These are phyloP conservation scores for Zaprionus tsacasi DNA, from an alignment of 1,140 invertebrate species.

Conservation along the genomic window DNA sequence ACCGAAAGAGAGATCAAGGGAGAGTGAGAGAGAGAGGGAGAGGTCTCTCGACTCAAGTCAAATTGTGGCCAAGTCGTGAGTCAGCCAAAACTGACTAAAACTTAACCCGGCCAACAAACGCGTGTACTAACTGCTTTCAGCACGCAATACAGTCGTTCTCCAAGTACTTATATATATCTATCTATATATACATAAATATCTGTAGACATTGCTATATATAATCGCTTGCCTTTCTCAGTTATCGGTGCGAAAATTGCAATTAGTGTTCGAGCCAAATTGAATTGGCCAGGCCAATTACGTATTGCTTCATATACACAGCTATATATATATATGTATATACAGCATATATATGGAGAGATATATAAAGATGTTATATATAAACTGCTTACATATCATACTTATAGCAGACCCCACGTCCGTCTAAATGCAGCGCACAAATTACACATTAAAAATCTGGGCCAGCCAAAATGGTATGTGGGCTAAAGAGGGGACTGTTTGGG, in stretches of 20 bases:
- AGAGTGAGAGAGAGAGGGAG: constrained; percentile 28
- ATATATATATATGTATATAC: background rate
- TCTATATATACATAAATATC: background rate
- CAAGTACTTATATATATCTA: background rate
- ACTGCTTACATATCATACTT: background rate
- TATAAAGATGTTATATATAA: background rate
- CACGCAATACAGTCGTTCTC: constrained; percentile 69
- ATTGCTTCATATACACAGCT: background rate
- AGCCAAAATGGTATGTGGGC: constrained; percentile 4
- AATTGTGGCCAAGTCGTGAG: constrained; percentile 75
- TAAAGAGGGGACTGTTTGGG: background rate
- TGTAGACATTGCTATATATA: background rate
- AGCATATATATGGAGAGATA: background rate
- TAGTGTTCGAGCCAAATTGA: constrained; percentile 40
- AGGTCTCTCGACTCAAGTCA: constrained; percentile 45
- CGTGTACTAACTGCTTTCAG: constrained; percentile 58
- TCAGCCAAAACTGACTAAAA: constrained; percentile 64
- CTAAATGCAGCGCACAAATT: constrained; percentile 25
- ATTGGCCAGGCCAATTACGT: background rate
- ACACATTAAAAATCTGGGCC: constrained; percentile 33
- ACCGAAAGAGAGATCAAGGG: background rate
- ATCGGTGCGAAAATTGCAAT: constrained; percentile 58
- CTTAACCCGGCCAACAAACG: constrained; percentile 49
- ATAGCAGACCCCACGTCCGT: background rate
- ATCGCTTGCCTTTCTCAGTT: constrained; percentile 38